These are phyloP conservation scores for Pristiophorus japonicus DNA, from an alignment of 2,113 vertebrate genomes.

Conservation along the genomic window DNA sequence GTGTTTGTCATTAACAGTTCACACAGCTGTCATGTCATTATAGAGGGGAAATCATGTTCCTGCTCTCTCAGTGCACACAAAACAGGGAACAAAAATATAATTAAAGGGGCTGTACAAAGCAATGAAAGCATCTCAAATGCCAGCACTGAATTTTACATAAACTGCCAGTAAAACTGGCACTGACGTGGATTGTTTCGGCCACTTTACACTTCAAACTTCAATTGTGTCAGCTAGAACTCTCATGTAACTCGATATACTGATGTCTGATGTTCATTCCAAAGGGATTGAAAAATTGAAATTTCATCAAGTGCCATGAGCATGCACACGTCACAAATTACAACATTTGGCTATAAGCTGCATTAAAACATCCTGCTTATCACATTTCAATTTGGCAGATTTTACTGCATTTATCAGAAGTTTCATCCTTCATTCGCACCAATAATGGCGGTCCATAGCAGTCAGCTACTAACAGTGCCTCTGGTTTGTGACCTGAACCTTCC, in stretches of 20 bases:
- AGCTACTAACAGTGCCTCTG: neutral
- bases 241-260: too few species aligned
- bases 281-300: too few species aligned
- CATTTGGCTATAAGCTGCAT: neutral
- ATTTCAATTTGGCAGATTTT: neutral
- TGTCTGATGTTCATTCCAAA: too few species aligned
- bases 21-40: slow-evolving; percentile 8
- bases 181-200: neutral
- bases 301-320: too few species aligned
- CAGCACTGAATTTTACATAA: neutral
- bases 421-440: neutral
- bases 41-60: neutral
- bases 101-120: neutral
- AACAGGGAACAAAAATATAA: neutral
- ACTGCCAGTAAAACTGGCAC: neutral
- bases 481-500: neutral
- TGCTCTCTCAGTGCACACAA: neutral
- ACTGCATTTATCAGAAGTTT: neutral
- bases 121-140: neutral
- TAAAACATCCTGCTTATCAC: neutral
- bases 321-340: too few species aligned
- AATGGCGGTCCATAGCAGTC: neutral
- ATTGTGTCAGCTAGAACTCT: neutral
- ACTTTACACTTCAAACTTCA: neutral
- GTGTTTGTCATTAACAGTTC: slow-evolving; percentile 7